Base-by-base conservation (phyloP, 2,888 invertebrate genomes). In the Eudemis profundana region DNA sequence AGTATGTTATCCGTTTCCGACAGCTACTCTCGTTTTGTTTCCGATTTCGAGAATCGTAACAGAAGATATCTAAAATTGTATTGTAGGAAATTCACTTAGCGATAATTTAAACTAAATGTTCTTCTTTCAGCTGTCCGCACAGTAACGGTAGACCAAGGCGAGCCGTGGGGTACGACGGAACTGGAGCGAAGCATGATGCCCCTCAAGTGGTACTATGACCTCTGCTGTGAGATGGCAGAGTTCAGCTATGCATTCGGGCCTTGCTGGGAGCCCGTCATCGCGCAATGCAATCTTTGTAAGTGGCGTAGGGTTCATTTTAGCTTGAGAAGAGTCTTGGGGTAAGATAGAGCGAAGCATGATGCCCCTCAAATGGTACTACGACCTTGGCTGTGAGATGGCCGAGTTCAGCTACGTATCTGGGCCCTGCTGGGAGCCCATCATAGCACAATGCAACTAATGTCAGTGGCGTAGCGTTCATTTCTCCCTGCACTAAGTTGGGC, bases 361-460 rank as follows among this genome's bases (percentile, higher is more conserved):
- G 53, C 95, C 98, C 0, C 93, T 99, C 47, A 99, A 99, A 89
- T 99, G 98, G 92, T 99, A 98, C 90, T 98, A 99, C 89, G 99
- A 99, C 87, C 94, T 99, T 65, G 98, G 98, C 86, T 98, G 98
- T 91, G 98, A 98, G 84, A 95, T 98, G 76, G 95, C 96, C 60
- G 95, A 96, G 71, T 97, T 95, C 82, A 96, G 96, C 79, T 97
- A 98, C 83, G 98, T 98, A 0, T 99, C 99, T 82, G 99, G 99
- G 0, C 98, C 99, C 0, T 99, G 99, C 85, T 99, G 99, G 99
- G 99, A 99, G 81, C 98, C 99, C n/a, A n/a, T n/a, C n/a, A n/a
- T n/a, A n/a, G n/a, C n/a, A n/a, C n/a, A n/a, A n/a, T n/a, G n/a
- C n/a, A n/a, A n/a, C n/a, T n/a, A n/a, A n/a, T n/a, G n/a, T n/a